A percentile compares a stretch with the other conserved stretches of the same genome.
Evolutionary conservation across 2,797 vertebrate species (phyloP).

Genomic region (Ispidina picta): DNA sequence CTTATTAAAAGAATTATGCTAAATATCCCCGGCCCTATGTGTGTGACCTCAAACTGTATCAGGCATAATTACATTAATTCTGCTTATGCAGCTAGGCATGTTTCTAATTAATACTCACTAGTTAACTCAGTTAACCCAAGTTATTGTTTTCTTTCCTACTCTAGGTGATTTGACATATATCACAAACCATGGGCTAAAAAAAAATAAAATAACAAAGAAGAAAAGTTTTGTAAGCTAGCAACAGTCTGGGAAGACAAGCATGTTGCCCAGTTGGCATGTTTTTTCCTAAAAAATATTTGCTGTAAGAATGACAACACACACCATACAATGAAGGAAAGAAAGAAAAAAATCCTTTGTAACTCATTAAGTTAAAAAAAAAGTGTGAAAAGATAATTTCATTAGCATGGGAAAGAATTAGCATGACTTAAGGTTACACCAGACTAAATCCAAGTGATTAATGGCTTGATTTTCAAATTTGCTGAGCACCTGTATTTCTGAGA

Average conservation of each 20-base stretch:
- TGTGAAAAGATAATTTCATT: neutral
- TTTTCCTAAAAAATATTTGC: neutral
- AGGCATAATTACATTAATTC: neutral
- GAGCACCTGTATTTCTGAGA: neutral
- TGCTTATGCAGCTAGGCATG: neutral
- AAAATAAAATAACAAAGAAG: neutral
- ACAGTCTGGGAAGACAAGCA: neutral
- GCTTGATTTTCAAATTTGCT: constrained; percentile 10
- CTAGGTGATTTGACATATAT: neutral
- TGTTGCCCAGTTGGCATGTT: neutral
- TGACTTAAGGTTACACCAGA: neutral
- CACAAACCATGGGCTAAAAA: neutral
- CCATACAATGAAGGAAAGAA: neutral
- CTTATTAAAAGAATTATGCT: neutral
- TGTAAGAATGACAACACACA: neutral
- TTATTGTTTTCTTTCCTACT: neutral
- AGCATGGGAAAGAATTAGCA: neutral
- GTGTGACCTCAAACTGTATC: neutral
- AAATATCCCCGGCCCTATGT: neutral
- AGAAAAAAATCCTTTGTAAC: neutral
- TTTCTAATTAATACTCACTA: neutral
- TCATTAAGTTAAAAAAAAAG: neutral
- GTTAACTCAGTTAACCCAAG: neutral
- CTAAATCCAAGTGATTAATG: constrained; percentile 4
- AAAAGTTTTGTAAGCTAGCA: neutral